A percentile compares a stretch with the other conserved stretches of the same genome.
Conservation (phyloP, 2,797 vertebrate species). For the Acipenser oxyrinchus region DNA sequence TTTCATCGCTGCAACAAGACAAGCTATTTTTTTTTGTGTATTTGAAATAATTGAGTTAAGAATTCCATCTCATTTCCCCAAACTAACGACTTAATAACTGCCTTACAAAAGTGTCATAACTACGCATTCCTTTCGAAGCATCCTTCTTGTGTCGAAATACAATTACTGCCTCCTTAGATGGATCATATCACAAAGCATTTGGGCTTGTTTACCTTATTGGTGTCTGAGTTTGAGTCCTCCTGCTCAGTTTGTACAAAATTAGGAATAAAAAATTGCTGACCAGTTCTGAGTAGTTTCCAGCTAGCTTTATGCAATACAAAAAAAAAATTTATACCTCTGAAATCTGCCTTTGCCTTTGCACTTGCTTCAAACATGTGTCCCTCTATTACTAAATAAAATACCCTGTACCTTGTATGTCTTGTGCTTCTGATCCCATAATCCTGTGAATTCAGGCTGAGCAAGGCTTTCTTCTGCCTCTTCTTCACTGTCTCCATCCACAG, state of each 20-base stretch:
- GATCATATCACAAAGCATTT: background rate
- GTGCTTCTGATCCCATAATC: slow-evolving; percentile 62
- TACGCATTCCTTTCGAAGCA: background rate
- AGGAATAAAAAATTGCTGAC: too few species aligned
- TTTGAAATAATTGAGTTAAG: background rate
- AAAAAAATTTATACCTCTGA: too few species aligned
- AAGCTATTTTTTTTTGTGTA: background rate
- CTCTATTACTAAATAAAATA: background rate
- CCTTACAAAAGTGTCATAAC: background rate
- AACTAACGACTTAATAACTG: background rate
- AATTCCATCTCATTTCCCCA: background rate
- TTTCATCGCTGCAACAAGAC: slow-evolving; percentile 23
- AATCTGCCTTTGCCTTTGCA: too few species aligned
- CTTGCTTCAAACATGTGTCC: too few species aligned
- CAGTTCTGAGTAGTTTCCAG: too few species aligned
- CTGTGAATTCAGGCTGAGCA: slow-evolving; percentile 69
- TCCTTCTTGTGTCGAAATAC: background rate
- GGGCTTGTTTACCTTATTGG: background rate
- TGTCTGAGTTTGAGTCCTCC: too few species aligned
- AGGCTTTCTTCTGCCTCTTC: slow-evolving; percentile 40
- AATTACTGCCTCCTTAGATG: background rate
- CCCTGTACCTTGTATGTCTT: slow-evolving; percentile 44
- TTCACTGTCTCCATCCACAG: slow-evolving; percentile 12
- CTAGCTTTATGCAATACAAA: too few species aligned
- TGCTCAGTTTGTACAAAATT: too few species aligned